phyloP scores from a whole-genome alignment of 2,888 invertebrate species.

The Baccha elongata region DNA sequence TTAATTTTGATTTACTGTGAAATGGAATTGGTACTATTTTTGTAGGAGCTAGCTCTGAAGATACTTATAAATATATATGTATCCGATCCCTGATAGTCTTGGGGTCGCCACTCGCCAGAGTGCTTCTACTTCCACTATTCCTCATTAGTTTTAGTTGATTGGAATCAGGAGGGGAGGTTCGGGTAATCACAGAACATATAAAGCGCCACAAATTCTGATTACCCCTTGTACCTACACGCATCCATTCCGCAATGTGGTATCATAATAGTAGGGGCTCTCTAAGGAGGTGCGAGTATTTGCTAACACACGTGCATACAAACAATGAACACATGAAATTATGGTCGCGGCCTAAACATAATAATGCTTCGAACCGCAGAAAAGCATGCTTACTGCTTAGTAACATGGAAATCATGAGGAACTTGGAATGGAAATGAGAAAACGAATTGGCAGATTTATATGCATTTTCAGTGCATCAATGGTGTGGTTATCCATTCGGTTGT shows the following conservation, averaged over 20 bases:
- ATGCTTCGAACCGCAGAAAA: constrained; percentile 55
- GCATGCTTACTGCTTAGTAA: constrained; percentile 37
- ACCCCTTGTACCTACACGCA: constrained; percentile 25
- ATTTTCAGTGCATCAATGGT: constrained; percentile 55
- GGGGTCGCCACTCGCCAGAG: constrained; percentile 61
- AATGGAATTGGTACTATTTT: background rate
- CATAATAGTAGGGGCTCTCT: background rate
- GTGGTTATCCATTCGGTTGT: constrained; percentile 44
- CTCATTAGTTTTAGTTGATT: constrained; percentile 39
- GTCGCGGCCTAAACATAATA: constrained; percentile 59
- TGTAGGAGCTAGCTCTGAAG: constrained; percentile 7
- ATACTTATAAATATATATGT: constrained; percentile 27
- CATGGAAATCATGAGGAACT: constrained; percentile 41
- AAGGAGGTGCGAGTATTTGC: constrained; percentile 46
- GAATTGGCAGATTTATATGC: constrained; percentile 56
- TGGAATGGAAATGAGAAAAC: constrained; percentile 35
- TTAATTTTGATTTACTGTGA: constrained; percentile 67
- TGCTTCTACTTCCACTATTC: constrained; percentile 22
- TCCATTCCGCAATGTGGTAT: constrained; percentile 47
- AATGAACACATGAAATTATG: constrained; percentile 49
- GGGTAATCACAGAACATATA: background rate
- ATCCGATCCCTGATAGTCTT: constrained; percentile 21
- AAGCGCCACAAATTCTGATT: constrained; percentile 52
- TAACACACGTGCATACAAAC: constrained; percentile 31
- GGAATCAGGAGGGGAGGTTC: constrained; percentile 11